Base-by-base conservation (phyloP, 2,888 invertebrate species). In the Onchidella celtica region DNA sequence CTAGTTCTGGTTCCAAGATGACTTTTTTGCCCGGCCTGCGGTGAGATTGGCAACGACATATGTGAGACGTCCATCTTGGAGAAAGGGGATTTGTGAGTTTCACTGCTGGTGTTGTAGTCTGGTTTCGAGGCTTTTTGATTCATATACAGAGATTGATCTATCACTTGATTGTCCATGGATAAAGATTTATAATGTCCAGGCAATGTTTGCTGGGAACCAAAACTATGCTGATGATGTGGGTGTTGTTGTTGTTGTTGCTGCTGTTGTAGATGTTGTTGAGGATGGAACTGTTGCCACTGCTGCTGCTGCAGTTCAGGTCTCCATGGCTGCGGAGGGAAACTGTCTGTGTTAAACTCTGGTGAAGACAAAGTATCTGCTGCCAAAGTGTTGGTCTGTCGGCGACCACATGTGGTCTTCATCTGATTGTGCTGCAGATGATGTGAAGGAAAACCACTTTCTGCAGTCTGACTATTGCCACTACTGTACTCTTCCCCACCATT, bases 401-500 rank as follows among this genome's bases (percentile, higher is more conserved):
- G 24, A 40, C 69, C 38, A 21, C 17, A 6, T 17, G 59, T 59
- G 4, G 24, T 4, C n/a, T n/a, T 11, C n/a, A 11, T 59, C 17
- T 73, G 61, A 36, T 59, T 57, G 11, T 34, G 36, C 14, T 73
- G 73, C 24, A 73, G 61, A 34, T 36, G n/a, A 17, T n/a, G 24
- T 36, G 61, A 38, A 6, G 73, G 27, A 34, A 61, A 61, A 47
- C 34, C 14, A 24, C 24, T 36, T 3, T 59, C 61, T 36, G 59
- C 9, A 9, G 21, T 14, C 4, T 3, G 29, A 24, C 21, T 38
- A 38, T 36, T 68, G 32, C 38, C 29, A 57, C 36, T 77, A 55
- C 77, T 24, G 27, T 65, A 68, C 47, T 21, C 66, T 36, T 68
- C 57, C n/a, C 27, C 21, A n/a, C 68, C 47, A 36, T 77, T 77